A percentile compares a stretch with the other conserved stretches of the same genome.
Evolutionary conservation across 92 coral and sea anemone genomes (phyloP).

Genomic region (Porites evermanni): DNA sequence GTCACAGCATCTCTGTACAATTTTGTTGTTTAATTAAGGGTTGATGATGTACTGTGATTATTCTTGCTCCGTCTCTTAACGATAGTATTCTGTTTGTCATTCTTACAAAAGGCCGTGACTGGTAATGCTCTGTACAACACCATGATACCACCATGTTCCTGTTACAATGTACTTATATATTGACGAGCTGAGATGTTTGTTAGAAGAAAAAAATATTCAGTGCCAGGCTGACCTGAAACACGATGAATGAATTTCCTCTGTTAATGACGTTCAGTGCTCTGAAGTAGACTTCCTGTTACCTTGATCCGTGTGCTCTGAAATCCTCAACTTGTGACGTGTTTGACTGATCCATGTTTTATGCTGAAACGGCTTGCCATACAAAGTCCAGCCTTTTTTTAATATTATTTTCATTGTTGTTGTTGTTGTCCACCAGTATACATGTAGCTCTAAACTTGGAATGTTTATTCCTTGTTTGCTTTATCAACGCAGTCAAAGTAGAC

Average conservation of each 20-base stretch:
- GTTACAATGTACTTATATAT: slow-evolving; percentile 12
- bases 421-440: background rate
- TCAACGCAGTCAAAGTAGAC: slow-evolving; percentile 3
- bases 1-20: background rate
- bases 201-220: slow-evolving; percentile 34
- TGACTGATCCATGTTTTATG: slow-evolving; percentile 20
- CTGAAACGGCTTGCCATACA: slow-evolving; percentile 25
- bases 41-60: background rate
- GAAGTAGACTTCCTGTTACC: slow-evolving; percentile 11
- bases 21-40: background rate
- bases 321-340: slow-evolving; percentile 32
- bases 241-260: slow-evolving; percentile 20
- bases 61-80: slow-evolving; percentile 11
- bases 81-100: slow-evolving; percentile 42
- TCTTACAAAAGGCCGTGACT: slow-evolving; percentile 48
- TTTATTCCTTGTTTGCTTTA: slow-evolving; percentile 2
- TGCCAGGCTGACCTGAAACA: slow-evolving; percentile 21
- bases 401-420: background rate
- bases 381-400: background rate
- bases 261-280: slow-evolving; percentile 25
- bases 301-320: slow-evolving; percentile 30
- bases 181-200: slow-evolving; percentile 36
- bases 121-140: slow-evolving; percentile 42
- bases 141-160: slow-evolving; percentile 39
- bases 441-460: slow-evolving; percentile 1